Evolutionary conservation across 1,140 invertebrate species (phyloP).

Genomic region (Camponotus floridanus): DNA sequence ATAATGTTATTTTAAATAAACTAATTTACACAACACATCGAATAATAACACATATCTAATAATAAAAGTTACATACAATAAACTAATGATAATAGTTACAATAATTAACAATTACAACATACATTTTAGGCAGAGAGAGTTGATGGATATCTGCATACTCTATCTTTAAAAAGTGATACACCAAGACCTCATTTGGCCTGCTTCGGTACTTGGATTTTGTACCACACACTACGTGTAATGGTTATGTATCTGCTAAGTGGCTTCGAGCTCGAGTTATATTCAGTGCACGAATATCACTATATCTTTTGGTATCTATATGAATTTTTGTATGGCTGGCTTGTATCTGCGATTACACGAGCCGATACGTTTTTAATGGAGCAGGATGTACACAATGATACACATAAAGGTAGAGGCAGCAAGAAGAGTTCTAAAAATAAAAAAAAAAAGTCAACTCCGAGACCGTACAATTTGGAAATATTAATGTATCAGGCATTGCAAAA

Average conservation of each 20-base stretch:
- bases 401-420: conserved; percentile 86
- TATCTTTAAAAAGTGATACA: conserved; percentile 90
- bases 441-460: conserved; percentile 89
- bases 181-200: conserved; percentile 93
- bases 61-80: too few species aligned
- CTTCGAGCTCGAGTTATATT: conserved; percentile 98
- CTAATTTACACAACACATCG: not conserved
- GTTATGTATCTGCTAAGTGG: conserved; percentile 97
- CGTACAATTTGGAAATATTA: conserved; percentile 93
- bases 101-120: not conserved
- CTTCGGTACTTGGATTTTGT: conserved; percentile 98
- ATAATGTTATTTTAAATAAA: conserved; percentile 27
- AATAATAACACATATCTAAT: not conserved
- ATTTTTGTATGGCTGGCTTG: conserved; percentile 97
- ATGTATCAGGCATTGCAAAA: conserved; percentile 96
- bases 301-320: conserved; percentile 99
- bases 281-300: conserved; percentile 98
- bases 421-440: conserved; percentile 90
- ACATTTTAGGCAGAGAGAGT: conserved; percentile 94
- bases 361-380: conserved; percentile 94
- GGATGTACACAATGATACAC: conserved; percentile 87
- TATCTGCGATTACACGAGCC: conserved; percentile 95
- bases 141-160: conserved; percentile 93
- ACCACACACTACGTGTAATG: conserved; percentile 98
- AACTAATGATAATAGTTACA: not conserved